phyloP scores from a whole-genome alignment of 2,113 vertebrate species.

The Gadus macrocephalus region DNA sequence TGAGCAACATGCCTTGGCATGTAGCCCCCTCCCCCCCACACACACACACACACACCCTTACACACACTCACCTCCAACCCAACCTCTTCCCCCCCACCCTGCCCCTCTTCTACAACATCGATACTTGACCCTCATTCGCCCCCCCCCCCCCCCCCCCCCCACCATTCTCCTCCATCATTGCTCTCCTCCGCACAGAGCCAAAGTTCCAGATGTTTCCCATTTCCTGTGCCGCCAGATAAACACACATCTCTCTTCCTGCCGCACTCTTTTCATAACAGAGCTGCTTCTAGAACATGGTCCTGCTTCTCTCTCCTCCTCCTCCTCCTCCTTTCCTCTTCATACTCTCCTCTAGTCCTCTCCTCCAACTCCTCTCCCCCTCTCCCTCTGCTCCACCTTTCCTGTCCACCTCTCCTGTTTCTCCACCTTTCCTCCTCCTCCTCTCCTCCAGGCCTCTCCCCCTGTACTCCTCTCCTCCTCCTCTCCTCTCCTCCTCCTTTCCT shows the following conservation, averaged over 20 bases:
- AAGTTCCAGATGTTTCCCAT: conserved; percentile 27
- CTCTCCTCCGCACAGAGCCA: conserved; percentile 22
- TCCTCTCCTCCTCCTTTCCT: no score
- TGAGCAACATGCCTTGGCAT: conserved; percentile 23
- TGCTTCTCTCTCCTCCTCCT: conserved; percentile 9
- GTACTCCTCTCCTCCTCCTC: no score
- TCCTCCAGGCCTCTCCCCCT: no score
- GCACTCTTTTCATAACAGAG: conserved; percentile 28
- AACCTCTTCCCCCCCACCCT: not conserved
- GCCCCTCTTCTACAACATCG: not conserved
- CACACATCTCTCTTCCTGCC: conserved; percentile 47
- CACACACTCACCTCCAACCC: not conserved
- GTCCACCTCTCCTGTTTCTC: no score
- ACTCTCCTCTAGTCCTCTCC: conserved; percentile 9
- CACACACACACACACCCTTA: no score
- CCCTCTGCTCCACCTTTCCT: no score
- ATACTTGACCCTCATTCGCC: no score
- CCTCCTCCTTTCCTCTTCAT: conserved; percentile 14
- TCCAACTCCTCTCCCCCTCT: not conserved
- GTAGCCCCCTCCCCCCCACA: not conserved
- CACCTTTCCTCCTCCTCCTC: no score
- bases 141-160: not conserved
- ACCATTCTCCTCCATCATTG: conserved; percentile 27
- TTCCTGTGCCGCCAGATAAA: conserved; percentile 45
- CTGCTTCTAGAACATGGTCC: conserved; percentile 22